phyloP scores from a whole-genome alignment of 2,113 vertebrate species.

The Macquaria ambigua region DNA sequence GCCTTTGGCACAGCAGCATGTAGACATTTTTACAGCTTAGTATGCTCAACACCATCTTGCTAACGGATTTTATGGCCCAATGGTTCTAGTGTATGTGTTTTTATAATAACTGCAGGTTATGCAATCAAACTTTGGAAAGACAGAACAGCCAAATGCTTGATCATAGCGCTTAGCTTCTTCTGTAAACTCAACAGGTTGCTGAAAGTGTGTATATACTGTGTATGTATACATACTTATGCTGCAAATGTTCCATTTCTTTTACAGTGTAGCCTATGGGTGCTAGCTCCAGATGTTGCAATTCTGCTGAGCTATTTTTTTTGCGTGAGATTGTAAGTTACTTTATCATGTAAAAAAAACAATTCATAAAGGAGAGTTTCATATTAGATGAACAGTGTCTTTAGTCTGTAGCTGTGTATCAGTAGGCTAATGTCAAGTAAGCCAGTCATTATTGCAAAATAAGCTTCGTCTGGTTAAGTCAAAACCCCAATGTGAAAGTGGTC shows the following conservation, averaged over 20 bases:
- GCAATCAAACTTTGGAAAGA: conserved; percentile 58
- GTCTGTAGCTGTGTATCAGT: conserved; percentile 8
- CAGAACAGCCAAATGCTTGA: conserved; percentile 27
- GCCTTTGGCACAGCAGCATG: conserved; percentile 66
- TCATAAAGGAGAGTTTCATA: neutral
- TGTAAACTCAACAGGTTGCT: conserved; percentile 57
- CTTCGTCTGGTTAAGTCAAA: neutral
- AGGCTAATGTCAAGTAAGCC: conserved; percentile 26
- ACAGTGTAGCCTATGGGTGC: neutral
- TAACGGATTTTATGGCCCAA: conserved; percentile 67
- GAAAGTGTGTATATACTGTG: neutral
- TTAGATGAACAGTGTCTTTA: neutral
- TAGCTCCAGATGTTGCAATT: conserved; percentile 21
- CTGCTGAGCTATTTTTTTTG: neutral
- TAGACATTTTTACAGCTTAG: conserved; percentile 70
- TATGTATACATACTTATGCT: neutral
- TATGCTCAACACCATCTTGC: conserved; percentile 66
- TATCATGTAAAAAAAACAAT: neutral
- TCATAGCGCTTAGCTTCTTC: conserved; percentile 13
- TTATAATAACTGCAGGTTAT: conserved; percentile 70
- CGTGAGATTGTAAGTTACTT: neutral
- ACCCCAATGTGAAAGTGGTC: conserved; percentile 13
- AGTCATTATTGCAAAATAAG: conserved; percentile 38
- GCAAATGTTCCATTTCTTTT: conserved; percentile 3
- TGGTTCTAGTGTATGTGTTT: conserved; percentile 48